Percentiles rank a stretch among this genome's conserved stretches.
Evolutionary conservation across 2,113 vertebrate species (phyloP).

Genomic region (Aramus guarauna): DNA sequence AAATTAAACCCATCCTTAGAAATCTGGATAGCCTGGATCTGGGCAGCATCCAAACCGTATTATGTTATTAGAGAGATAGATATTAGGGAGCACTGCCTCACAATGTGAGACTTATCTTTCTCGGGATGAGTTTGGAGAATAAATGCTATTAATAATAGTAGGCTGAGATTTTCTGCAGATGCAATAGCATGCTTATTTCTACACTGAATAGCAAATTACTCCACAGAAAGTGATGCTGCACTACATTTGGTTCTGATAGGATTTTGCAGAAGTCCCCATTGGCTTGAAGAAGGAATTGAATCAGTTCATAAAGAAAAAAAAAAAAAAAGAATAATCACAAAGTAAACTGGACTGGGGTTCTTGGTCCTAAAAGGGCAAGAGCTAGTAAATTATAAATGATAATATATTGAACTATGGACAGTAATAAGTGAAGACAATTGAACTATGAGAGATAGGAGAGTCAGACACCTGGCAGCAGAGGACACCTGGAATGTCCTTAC

Average conservation of each 20-base stretch:
- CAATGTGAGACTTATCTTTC: background rate
- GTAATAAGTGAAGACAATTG: background rate
- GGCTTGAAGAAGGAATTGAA: background rate
- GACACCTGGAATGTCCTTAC: background rate
- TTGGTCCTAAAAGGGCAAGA: background rate
- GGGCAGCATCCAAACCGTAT: background rate
- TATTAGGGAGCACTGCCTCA: background rate
- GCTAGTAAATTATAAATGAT: background rate
- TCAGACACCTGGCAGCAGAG: background rate
- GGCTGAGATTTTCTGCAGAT: conserved; percentile 1
- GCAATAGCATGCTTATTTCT: background rate
- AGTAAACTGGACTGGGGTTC: background rate
- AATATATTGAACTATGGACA: background rate
- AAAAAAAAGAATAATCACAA: background rate
- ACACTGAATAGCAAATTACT: background rate
- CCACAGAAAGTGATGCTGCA: background rate
- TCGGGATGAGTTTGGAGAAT: background rate
- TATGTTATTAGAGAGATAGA: background rate
- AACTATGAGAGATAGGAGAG: background rate
- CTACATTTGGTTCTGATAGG: background rate
- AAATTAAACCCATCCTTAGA: conserved; percentile 12
- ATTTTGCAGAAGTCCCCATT: background rate
- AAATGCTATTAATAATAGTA: conserved; percentile 24
- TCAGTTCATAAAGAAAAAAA: background rate
- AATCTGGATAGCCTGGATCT: background rate